Conservation (phyloP, 2,797 vertebrate genomes). For the Aldrovandia affinis region DNA sequence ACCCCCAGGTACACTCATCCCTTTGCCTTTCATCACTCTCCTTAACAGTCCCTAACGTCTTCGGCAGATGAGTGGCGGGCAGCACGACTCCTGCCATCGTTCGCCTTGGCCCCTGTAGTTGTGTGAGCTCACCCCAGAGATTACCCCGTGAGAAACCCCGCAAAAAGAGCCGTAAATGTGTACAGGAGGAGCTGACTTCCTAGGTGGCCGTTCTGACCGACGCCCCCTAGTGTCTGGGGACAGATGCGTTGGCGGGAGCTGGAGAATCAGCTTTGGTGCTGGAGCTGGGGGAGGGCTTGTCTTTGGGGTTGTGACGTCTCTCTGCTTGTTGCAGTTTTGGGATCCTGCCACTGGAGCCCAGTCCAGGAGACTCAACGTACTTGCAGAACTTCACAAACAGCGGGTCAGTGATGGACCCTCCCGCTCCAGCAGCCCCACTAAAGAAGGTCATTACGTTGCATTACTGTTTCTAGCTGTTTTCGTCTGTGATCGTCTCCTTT, state of each 20-base stretch:
- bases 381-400: conserved; percentile 92
- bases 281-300: neutral
- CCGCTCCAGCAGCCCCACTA: conserved; percentile 82
- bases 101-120: neutral
- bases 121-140: too few relatives aligned
- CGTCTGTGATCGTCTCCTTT: neutral
- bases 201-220: neutral
- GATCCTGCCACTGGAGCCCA: conserved; percentile 95
- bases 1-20: conserved; percentile 83
- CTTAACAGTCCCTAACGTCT: neutral
- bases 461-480: neutral
- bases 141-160: too few relatives aligned
- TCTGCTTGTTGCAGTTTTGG: conserved; percentile 81
- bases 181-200: neutral
- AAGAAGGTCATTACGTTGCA: conserved; percentile 88
- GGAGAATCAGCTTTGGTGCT: neutral
- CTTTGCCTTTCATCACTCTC: neutral
- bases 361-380: conserved; percentile 92
- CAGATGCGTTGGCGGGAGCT: neutral
- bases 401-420: conserved; percentile 88
- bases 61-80: too few relatives aligned
- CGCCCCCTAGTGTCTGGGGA: neutral
- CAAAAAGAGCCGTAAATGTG: too few relatives aligned
- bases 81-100: too few relatives aligned
- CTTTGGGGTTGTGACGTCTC: neutral